Evolutionary conservation across 2,797 vertebrate species (phyloP).

Genomic region (Clamator glandarius): DNA sequence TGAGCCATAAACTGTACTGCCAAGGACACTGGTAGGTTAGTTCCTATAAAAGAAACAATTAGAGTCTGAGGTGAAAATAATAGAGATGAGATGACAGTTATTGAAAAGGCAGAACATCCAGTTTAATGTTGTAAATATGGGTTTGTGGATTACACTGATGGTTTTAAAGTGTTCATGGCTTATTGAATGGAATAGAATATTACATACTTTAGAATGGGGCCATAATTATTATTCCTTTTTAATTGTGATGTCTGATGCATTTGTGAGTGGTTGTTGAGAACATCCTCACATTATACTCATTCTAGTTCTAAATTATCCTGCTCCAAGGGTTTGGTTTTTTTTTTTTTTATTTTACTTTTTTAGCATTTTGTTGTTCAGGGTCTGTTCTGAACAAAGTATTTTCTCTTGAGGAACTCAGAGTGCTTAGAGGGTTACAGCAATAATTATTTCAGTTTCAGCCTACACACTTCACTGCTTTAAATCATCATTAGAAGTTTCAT

Average conservation of each 20-base stretch:
- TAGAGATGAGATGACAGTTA: slow-evolving; percentile 68
- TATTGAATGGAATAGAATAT: slow-evolving; percentile 62
- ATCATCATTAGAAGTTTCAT: slow-evolving; percentile 73
- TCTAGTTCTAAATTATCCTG: slow-evolving; percentile 54
- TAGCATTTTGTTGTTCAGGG: slow-evolving; percentile 61
- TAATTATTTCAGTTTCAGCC: slow-evolving; percentile 73
- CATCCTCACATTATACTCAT: slow-evolving; percentile 54
- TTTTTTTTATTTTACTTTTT: slow-evolving; percentile 50
- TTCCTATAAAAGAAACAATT: slow-evolving; percentile 76
- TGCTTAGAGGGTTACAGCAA: slow-evolving; percentile 70
- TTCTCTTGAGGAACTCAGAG: slow-evolving; percentile 65
- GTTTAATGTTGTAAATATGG: slow-evolving; percentile 69
- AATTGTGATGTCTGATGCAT: slow-evolving; percentile 70
- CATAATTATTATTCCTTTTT: slow-evolving; percentile 63
- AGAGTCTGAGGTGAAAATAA: slow-evolving; percentile 73
- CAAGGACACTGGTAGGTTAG: slow-evolving; percentile 73
- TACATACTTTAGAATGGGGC: slow-evolving; percentile 64
- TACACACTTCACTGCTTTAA: slow-evolving; percentile 74
- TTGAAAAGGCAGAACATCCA: slow-evolving; percentile 65
- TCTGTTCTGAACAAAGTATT: slow-evolving; percentile 65
- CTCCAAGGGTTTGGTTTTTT: slow-evolving; percentile 3
- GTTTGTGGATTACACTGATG: slow-evolving; percentile 63
- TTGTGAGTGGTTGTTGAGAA: slow-evolving; percentile 65
- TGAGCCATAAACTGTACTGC: slow-evolving; percentile 65
- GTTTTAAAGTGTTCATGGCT: slow-evolving; percentile 68